Evolutionary conservation across 2,797 vertebrate genomes (phyloP).

Genomic region (Peromyscus melanophrys): DNA sequence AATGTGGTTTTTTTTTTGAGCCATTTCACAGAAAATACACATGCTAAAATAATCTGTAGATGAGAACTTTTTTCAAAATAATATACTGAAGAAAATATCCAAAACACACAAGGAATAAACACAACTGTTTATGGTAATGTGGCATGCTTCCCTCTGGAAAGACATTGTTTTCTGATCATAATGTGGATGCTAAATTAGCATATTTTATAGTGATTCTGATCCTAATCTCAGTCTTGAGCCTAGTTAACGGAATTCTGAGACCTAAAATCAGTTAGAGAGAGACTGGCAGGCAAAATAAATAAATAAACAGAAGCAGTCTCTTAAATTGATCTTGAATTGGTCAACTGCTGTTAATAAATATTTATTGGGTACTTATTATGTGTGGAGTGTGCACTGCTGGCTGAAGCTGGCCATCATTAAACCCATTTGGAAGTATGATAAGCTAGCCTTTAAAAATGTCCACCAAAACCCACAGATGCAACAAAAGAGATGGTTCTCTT

Average conservation of each 20-base stretch:
- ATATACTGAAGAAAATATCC: background rate
- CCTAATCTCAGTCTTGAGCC: constrained; percentile 19
- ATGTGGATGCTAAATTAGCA: constrained; percentile 32
- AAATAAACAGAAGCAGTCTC: constrained; percentile 14
- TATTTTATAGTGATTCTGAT: constrained; percentile 11
- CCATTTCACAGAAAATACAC: constrained; percentile 9
- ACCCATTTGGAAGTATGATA: constrained; percentile 39
- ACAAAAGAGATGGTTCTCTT: background rate
- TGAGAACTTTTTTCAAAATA: constrained; percentile 9
- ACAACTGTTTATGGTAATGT: background rate
- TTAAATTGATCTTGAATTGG: constrained; percentile 67
- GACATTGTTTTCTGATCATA: constrained; percentile 27
- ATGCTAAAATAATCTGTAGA: constrained; percentile 53
- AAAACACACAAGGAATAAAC: background rate
- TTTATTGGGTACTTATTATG: constrained; percentile 75
- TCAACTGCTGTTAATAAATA: constrained; percentile 79
- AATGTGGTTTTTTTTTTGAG: background rate
- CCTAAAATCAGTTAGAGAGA: constrained; percentile 51
- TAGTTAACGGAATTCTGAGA: constrained; percentile 53
- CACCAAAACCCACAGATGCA: background rate
- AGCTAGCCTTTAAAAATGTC: constrained; percentile 38
- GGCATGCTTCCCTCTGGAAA: constrained; percentile 11
- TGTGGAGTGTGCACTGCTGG: background rate
- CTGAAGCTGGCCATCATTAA: constrained; percentile 41
- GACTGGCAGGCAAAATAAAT: background rate